Conservation (phyloP, 2,113 vertebrate species). For the Ciconia stormi region DNA sequence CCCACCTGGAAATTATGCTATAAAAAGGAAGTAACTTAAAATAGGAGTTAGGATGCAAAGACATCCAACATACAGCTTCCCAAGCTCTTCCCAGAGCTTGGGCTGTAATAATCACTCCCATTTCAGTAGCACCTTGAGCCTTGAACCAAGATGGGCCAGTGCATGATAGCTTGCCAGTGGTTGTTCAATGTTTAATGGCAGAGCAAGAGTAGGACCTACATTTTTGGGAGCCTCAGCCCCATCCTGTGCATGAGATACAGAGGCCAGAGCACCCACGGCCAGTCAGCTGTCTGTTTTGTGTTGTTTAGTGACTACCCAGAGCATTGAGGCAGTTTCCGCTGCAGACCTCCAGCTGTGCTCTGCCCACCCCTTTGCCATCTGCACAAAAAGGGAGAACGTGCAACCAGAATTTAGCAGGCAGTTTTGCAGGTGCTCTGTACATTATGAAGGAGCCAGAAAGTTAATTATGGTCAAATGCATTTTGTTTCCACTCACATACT, state of each 20-base stretch:
- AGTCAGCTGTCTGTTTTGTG: not conserved
- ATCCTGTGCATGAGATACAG: fast-evolving
- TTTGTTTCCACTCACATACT: not conserved
- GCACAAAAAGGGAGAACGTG: not conserved
- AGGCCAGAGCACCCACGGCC: fast-evolving
- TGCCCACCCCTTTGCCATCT: not conserved
- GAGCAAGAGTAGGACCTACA: not conserved
- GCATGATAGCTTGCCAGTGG: not conserved
- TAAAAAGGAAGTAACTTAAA: slow-evolving; percentile 63
- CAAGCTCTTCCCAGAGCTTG: not conserved
- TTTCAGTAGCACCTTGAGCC: not conserved
- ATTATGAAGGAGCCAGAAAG: not conserved
- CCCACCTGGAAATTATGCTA: slow-evolving; percentile 57
- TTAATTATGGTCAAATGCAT: not conserved
- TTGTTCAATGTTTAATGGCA: not conserved
- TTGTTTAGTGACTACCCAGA: not conserved
- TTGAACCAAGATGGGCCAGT: not conserved
- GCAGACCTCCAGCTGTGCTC: not conserved
- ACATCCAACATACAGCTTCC: not conserved
- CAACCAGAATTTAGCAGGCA: not conserved
- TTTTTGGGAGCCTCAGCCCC: not conserved
- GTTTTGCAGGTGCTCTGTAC: not conserved
- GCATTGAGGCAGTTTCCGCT: fast-evolving
- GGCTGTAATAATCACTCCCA: not conserved
- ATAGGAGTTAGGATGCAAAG: slow-evolving; percentile 46